Conservation (phyloP, 2,797 vertebrate species). For the Molossus molossus region DNA sequence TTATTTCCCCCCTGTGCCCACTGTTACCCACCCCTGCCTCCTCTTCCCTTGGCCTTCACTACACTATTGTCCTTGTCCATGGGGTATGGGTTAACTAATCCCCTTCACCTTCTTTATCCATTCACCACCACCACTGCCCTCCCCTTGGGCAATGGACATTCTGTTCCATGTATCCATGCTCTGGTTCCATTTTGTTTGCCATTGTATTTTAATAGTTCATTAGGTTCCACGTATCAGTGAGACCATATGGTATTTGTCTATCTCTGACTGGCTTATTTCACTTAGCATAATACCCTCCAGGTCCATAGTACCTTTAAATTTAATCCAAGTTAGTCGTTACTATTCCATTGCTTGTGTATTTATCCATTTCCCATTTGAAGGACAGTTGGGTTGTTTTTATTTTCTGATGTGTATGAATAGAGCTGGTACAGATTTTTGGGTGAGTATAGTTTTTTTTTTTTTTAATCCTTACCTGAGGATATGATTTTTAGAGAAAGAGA, state of each 20-base stretch:
- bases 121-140: no score
- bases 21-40: neutral
- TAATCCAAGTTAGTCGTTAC: neutral
- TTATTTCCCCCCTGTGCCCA: neutral
- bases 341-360: conserved; percentile 18
- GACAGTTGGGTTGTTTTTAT: neutral
- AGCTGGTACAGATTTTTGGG: neutral
- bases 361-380: neutral
- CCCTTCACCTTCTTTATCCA: neutral
- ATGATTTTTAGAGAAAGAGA: neutral
- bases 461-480: neutral
- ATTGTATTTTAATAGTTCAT: neutral
- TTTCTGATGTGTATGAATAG: conserved; percentile 26
- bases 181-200: neutral
- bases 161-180: neutral
- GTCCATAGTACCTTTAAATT: neutral
- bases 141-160: neutral
- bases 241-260: neutral
- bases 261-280: neutral
- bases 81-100: neutral
- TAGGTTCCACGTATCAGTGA: neutral
- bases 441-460: neutral
- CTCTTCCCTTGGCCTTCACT: neutral
- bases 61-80: neutral
- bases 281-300: neutral